Evolutionary conservation across 2,113 vertebrate species (phyloP), one percentile per base, ranked within the genome.

Genomic region (Megaceryle maxima): DNA sequence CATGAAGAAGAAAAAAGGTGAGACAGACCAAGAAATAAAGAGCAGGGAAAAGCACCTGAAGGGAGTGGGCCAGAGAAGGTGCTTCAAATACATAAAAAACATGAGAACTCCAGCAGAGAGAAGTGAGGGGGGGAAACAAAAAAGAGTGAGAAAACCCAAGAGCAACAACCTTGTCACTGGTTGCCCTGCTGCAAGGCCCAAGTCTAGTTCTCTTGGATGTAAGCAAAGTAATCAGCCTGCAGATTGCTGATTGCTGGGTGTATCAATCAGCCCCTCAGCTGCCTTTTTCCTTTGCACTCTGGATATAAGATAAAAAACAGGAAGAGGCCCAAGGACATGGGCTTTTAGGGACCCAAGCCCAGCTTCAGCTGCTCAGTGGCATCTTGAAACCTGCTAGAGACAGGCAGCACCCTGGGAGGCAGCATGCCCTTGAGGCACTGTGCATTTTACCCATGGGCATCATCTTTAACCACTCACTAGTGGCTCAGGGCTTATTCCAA

Each of bases 391-490:
- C 39, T 43, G 35, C 53, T 66, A 22, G 37, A 57, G 31, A 66
- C 26, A 78, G 72, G 51, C 44, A 35, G 39, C 1, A 2, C 22
- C 44, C 66, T 18, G 26, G 37, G 26, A 81, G 25, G 51, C 21
- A 35, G 21, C 2, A 0, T 26, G 39, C 15, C 24, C 57, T 55
- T 29, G 39, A 25, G 51, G 4, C 39, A 24, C 75, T 88, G 79
- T 50, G 10, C 0, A 0, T 74, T 79, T 79, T 1, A 0, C 8
- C 29, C 33, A 31, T 0, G 0, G 17, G 11, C 5, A 28, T 57
- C 39, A 69, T 17, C 39, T 89, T 72, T 63, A 68, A 20, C 46
- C 25, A 20, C 37, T 24, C 25, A 22, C 0, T 22, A 53, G 9
- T 31, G 37, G 46, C 16, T 70, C 77, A 57, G 80, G 56, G 39